Base-by-base conservation (phyloP, 2,888 invertebrate species). In the Sinelater perroti region DNA sequence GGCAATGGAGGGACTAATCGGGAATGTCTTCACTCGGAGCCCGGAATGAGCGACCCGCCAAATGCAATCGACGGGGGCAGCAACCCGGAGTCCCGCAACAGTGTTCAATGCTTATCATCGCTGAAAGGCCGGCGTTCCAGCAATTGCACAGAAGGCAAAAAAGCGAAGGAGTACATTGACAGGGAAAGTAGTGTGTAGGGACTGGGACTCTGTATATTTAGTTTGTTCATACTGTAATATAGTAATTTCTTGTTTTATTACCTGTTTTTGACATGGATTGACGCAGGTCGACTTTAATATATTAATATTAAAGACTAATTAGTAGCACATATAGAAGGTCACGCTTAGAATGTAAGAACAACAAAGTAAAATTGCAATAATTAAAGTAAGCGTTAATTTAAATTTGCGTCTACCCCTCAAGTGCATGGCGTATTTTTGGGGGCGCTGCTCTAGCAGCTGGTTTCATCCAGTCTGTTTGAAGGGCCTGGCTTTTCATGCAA, bases 121-220 rank as follows among this genome's bases (percentile, higher is more conserved):
- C 24, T 13, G 21, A 21, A 40, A 14, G 7, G 24, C 21, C 13
- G 40, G 24, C 40, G 13, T 24, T 11, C 11, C 16, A 40, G 35
- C 18, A 35, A 35, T 36, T 16, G 11, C 13, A 16, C 20, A 4
- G 28, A 7, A 4, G 11, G 24, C 17, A 33, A 31, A 6, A 49
- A n/a, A n/a, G 21, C 28, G 8, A 35, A n/a, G 14, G 50, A 56
- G 21, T 50, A 30, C 20, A 16, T 57, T 24, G 57, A 57, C 52
- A 28, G 51, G 18, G 57, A 57, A 46, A 57, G 57, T 30, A 57
- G 51, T 18, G 57, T 57, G 21, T 57, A 57, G 36, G 28, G 18
- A 50, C 3, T 5, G 20, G 24, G 20, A 3, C 11, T 40, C 21
- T 40, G 38, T 40, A 40, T 24, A 40, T 36, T 18, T 18, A 11